phyloP scores from a whole-genome alignment of 2,797 vertebrate genomes.

The Coranthus polyacanthus region DNA sequence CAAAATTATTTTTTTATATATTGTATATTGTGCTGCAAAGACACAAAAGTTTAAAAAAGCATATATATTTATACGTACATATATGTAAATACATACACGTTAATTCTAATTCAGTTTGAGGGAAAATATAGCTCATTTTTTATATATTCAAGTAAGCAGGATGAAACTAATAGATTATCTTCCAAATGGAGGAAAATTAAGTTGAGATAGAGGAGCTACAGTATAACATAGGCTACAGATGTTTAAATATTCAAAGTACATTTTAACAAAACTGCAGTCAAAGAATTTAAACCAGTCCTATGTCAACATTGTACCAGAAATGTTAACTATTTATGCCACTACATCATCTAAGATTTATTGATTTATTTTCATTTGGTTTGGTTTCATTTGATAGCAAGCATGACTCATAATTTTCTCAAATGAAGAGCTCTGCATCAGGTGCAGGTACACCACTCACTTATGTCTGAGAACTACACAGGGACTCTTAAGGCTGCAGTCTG shows the following conservation, averaged over 20 bases:
- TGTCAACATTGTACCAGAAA: conserved; percentile 12
- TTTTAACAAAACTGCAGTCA: conserved; percentile 19
- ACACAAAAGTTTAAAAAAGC: conserved; percentile 36
- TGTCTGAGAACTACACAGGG: conserved; percentile 45
- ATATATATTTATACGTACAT: neutral
- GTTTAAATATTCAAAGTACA: conserved; percentile 4
- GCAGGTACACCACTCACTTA: conserved; percentile 28
- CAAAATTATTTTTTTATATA: neutral
- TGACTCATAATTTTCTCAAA: conserved; percentile 15
- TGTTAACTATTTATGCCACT: conserved; percentile 1
- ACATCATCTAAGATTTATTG: conserved; percentile 3
- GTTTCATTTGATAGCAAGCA: conserved; percentile 30
- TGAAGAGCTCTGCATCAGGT: conserved; percentile 38
- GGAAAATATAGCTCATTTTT: conserved; percentile 8
- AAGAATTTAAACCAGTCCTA: no score
- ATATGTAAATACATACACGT: neutral
- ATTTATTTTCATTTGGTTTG: conserved; percentile 16
- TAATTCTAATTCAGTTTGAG: neutral
- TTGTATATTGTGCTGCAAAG: neutral
- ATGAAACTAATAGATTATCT: no score
- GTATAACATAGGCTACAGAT: no score
- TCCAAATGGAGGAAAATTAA: neutral
- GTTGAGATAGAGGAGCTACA: neutral
- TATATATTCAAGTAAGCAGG: conserved; percentile 12
- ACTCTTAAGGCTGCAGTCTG: conserved; percentile 44